phyloP scores from a whole-genome alignment of 2,113 vertebrate species.

The Scomber japonicus region DNA sequence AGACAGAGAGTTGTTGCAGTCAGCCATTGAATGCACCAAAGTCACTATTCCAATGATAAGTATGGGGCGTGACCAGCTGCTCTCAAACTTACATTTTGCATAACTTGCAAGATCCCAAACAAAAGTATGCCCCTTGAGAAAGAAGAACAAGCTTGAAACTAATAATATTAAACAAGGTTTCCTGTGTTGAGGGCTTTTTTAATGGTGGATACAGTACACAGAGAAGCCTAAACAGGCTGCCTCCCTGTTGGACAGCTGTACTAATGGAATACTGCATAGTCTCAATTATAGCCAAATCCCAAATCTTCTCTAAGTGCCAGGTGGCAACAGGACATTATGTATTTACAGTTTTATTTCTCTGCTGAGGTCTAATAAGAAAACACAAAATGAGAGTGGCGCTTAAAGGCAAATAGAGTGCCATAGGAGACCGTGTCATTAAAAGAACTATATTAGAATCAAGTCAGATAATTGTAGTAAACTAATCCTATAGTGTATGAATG shows the following conservation, averaged over 20 bases:
- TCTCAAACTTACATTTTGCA: conserved; percentile 54
- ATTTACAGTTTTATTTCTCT: conserved; percentile 66
- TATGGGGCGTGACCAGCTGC: conserved; percentile 47
- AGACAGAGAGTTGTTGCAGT: conserved; percentile 27
- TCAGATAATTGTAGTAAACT: conserved; percentile 25
- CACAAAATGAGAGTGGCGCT: conserved; percentile 19
- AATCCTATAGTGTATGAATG: background rate
- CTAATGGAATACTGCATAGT: conserved; percentile 64
- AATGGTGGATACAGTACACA: conserved; percentile 23
- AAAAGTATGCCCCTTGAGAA: conserved; percentile 54
- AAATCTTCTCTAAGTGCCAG: conserved; percentile 60
- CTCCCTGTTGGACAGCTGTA: conserved; percentile 57
- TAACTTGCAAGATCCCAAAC: conserved; percentile 47
- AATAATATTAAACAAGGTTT: conserved; percentile 46
- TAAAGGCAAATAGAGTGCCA: conserved; percentile 40
- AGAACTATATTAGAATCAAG: background rate
- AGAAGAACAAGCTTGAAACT: conserved; percentile 32
- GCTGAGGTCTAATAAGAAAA: conserved; percentile 42
- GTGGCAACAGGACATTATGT: conserved; percentile 57
- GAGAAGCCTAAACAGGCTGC: conserved; percentile 46
- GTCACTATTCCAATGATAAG: conserved; percentile 19
- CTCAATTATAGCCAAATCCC: conserved; percentile 63
- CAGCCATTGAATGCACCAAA: conserved; percentile 7
- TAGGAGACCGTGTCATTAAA: conserved; percentile 23
- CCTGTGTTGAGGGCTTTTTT: conserved; percentile 27